Percentiles rank a stretch among this genome's conserved stretches.
Conservation (phyloP, 2,888 invertebrate genomes). For the Cenopis cana region DNA sequence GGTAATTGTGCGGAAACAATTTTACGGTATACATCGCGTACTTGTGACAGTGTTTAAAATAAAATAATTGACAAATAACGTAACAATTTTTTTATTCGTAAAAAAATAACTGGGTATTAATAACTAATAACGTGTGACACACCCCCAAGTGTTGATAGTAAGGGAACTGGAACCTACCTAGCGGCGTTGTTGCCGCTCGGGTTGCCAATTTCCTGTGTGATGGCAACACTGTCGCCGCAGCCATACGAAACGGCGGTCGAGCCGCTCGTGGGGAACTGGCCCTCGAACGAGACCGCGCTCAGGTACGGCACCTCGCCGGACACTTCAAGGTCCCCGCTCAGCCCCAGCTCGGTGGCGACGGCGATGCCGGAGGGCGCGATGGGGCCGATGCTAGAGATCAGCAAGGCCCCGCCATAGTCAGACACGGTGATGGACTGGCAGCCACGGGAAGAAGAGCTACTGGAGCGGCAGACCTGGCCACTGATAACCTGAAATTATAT, state of each 20-base stretch:
- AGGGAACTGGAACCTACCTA: not conserved
- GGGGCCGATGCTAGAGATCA: slow-evolving; percentile 26
- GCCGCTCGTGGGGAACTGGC: slow-evolving; percentile 25
- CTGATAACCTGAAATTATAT: slow-evolving; percentile 5
- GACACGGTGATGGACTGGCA: slow-evolving; percentile 19
- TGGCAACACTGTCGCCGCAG: slow-evolving; percentile 35
- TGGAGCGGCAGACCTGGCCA: not conserved
- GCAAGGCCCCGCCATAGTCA: slow-evolving; percentile 18
- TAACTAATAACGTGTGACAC: not conserved
- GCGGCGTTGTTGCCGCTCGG: slow-evolving; percentile 17
- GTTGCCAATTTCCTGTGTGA: slow-evolving; percentile 29
- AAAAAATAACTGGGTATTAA: not conserved
- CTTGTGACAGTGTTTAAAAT: not conserved
- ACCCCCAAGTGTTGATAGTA: slow-evolving; percentile 13
- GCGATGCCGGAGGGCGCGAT: slow-evolving; percentile 49
- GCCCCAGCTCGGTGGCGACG: slow-evolving; percentile 49
- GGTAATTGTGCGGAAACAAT: too few species aligned
- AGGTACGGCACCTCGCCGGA: slow-evolving; percentile 27
- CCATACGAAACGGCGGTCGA: slow-evolving; percentile 16
- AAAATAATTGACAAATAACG: not conserved
- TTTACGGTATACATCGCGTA: too few species aligned
- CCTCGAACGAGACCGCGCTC: slow-evolving; percentile 50
- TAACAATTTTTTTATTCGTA: not conserved
- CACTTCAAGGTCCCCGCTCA: slow-evolving; percentile 3
- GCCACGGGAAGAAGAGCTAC: not conserved